phyloP scores from a whole-genome alignment of 2,113 vertebrate species.

The Anolis carolinensis region DNA sequence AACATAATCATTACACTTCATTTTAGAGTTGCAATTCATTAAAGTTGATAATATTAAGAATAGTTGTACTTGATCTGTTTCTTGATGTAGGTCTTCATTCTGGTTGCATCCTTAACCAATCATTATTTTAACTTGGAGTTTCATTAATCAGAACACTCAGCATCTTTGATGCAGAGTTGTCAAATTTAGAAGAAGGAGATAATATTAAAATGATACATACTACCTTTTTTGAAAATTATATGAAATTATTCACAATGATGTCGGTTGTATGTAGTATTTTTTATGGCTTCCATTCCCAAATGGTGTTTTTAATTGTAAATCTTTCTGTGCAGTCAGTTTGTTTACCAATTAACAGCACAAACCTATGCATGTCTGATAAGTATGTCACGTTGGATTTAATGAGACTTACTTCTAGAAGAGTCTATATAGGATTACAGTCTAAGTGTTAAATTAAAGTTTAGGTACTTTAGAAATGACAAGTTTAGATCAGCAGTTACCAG shows the following conservation, averaged over 20 bases:
- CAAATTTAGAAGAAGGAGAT: slow-evolving; percentile 18
- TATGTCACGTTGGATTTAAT: not conserved
- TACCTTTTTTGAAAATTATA: slow-evolving; percentile 6
- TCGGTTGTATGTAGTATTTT: slow-evolving; percentile 30
- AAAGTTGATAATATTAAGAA: slow-evolving; percentile 2
- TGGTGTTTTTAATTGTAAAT: not conserved
- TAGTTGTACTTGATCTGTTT: slow-evolving; percentile 24
- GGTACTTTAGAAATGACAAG: not conserved
- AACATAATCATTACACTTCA: not conserved
- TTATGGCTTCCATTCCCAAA: slow-evolving; percentile 33
- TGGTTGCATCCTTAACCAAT: slow-evolving; percentile 11
- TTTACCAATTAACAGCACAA: slow-evolving; percentile 33
- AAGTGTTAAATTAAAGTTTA: not conserved
- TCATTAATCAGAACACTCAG: slow-evolving; percentile 19
- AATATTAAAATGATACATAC: slow-evolving; percentile 16
- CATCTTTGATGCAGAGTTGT: slow-evolving; percentile 29
- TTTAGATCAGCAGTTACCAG: not conserved
- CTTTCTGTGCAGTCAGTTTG: slow-evolving; percentile 16
- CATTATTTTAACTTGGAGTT: slow-evolving; percentile 29
- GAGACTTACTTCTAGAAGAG: not conserved
- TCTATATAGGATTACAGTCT: too few relatives aligned
- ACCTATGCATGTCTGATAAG: not conserved
- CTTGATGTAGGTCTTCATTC: not conserved
- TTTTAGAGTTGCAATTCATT: not conserved
- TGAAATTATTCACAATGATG: slow-evolving; percentile 1